Conservation (phyloP, 2,113 vertebrate species). For the Chaenogobius annularis region DNA sequence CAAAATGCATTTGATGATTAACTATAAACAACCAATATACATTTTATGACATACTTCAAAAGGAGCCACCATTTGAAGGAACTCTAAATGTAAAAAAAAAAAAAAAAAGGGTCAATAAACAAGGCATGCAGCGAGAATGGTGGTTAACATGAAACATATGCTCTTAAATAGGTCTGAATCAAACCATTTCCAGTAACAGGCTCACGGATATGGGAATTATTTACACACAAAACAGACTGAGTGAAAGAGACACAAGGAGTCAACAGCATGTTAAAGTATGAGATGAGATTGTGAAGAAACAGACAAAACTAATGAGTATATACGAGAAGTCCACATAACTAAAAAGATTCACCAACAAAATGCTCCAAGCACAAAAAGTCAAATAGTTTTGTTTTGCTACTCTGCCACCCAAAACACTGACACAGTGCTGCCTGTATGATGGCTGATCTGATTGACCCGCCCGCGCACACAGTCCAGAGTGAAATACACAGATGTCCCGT, state of each 20-base stretch:
- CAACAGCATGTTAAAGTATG: neutral
- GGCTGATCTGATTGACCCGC: slow-evolving; percentile 85
- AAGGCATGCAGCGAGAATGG: slow-evolving; percentile 62
- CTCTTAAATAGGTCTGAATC: slow-evolving; percentile 34
- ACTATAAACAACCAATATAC: slow-evolving; percentile 58
- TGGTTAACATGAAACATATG: slow-evolving; percentile 65
- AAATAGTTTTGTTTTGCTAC: slow-evolving; percentile 17
- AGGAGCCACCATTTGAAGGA: slow-evolving; percentile 30
- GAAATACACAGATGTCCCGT: slow-evolving; percentile 78
- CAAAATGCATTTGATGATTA: slow-evolving; percentile 38
- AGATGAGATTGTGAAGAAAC: neutral
- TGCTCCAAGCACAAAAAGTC: neutral
- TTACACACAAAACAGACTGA: slow-evolving; percentile 48
- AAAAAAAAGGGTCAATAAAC: slow-evolving; percentile 54
- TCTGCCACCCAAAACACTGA: slow-evolving; percentile 84
- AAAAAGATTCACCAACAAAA: neutral
- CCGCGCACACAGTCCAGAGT: slow-evolving; percentile 85
- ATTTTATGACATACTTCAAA: slow-evolving; percentile 41
- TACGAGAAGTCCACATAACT: neutral
- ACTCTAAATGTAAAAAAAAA: slow-evolving; percentile 34
- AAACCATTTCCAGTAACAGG: slow-evolving; percentile 31
- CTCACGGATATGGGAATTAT: slow-evolving; percentile 41
- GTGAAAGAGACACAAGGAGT: slow-evolving; percentile 14
- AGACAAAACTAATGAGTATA: neutral
- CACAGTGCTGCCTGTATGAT: slow-evolving; percentile 80